phyloP scores from a whole-genome alignment of 1,140 invertebrate species.

The Rhagoletis pomonella region DNA sequence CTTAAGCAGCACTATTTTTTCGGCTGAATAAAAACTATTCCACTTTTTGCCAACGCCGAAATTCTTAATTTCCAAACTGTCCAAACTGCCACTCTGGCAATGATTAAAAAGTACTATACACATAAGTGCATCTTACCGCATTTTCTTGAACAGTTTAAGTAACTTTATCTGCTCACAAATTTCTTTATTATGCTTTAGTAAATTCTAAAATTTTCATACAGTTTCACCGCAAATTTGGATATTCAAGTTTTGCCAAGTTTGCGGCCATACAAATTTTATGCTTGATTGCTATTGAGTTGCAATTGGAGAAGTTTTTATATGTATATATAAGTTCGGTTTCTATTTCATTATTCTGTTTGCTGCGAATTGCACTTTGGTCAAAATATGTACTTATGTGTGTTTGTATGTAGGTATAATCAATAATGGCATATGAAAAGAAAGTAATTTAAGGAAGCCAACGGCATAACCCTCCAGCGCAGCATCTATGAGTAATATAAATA shows the following conservation, averaged over 20 bases:
- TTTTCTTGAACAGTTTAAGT: constrained; percentile 6
- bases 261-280: constrained; percentile 2
- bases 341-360: background rate
- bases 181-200: background rate
- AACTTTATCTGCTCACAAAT: background rate
- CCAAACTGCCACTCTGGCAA: background rate
- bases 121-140: constrained; percentile 33
- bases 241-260: constrained; percentile 11
- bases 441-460: background rate
- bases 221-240: constrained; percentile 7
- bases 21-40: background rate
- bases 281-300: constrained; percentile 42
- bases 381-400: background rate
- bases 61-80: background rate
- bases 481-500: background rate
- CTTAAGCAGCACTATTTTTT: background rate
- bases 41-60: background rate
- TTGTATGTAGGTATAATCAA: background rate
- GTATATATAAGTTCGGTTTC: background rate
- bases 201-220: constrained; percentile 11
- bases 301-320: constrained; percentile 11
- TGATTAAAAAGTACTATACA: constrained; percentile 30
- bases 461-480: background rate
- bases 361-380: background rate
- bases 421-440: background rate